These are phyloP conservation scores for Lypha dubia DNA, from an alignment of 2,888 invertebrate genomes.

Conservation along the genomic window DNA sequence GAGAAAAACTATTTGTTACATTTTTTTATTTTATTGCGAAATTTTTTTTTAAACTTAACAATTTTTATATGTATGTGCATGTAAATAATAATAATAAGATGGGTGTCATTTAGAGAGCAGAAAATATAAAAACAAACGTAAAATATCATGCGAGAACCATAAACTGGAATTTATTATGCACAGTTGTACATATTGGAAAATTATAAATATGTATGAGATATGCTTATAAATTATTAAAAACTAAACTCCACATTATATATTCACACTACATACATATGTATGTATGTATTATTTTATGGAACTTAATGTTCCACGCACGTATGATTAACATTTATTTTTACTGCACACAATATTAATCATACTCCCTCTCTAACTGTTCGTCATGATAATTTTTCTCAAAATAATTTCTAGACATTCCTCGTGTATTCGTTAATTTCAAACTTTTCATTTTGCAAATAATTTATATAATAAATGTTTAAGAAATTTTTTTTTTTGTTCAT, in stretches of 20 bases:
- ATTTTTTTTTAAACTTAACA: slow-evolving; percentile 45
- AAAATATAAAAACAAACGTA: neutral
- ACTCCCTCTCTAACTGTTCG: neutral
- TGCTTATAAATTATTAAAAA: too few species aligned
- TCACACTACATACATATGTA: too few species aligned
- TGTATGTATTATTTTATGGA: too few species aligned
- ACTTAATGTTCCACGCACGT: neutral
- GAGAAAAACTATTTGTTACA: slow-evolving; percentile 1
- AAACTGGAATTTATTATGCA: neutral
- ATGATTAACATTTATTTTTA: neutral
- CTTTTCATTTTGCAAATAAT: slow-evolving; percentile 4
- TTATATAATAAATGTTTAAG: neutral
- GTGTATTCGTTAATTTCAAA: neutral
- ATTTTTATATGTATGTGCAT: too few species aligned
- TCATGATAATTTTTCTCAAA: neutral
- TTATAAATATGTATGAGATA: neutral
- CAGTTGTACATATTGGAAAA: neutral
- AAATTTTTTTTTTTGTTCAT: neutral
- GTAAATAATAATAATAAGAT: slow-evolving; percentile 18
- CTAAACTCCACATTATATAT: too few species aligned
- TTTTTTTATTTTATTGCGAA: too few species aligned
- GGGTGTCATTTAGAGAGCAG: neutral
- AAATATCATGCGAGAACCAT: slow-evolving; percentile 22
- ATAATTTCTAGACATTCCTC: neutral
- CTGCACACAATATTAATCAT: neutral